Percentiles rank a stretch among this genome's conserved stretches.
These are phyloP conservation scores for Sebastes cheni DNA, from an alignment of 2,797 vertebrate species.

Conservation along the genomic window DNA sequence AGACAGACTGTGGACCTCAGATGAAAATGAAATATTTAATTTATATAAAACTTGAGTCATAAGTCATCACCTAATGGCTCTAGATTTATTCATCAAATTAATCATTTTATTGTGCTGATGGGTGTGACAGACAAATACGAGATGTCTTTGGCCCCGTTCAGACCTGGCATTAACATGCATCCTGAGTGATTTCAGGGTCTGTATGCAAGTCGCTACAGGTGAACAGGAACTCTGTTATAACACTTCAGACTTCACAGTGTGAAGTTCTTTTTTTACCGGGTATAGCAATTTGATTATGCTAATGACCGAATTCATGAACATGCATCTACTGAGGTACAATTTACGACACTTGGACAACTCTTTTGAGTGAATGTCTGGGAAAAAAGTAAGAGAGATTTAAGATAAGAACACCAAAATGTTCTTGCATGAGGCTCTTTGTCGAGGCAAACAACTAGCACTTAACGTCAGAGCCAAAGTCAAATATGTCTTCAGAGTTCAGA, in stretches of 20 bases:
- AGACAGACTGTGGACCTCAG: neutral
- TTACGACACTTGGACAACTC: neutral
- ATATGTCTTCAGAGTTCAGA: neutral
- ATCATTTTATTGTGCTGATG: neutral
- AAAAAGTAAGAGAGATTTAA: neutral
- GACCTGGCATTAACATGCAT: too few relatives aligned
- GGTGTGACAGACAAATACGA: neutral
- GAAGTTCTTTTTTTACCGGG: neutral
- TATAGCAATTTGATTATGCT: neutral
- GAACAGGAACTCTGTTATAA: neutral
- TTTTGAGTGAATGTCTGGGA: neutral
- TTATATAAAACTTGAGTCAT: neutral
- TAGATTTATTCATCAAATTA: neutral
- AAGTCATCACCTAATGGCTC: neutral
- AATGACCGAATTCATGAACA: neutral
- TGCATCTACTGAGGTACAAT: neutral
- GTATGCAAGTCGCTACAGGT: neutral
- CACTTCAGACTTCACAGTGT: neutral
- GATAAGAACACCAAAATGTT: neutral
- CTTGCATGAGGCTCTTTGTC: neutral
- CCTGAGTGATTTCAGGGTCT: neutral
- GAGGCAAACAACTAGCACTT: neutral
- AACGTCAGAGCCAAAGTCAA: slow-evolving; percentile 9
- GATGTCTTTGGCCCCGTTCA: neutral
- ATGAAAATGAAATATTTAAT: neutral